Evolutionary conservation across 2,888 invertebrate species (phyloP).

Genomic region (Eristalis tenax): DNA sequence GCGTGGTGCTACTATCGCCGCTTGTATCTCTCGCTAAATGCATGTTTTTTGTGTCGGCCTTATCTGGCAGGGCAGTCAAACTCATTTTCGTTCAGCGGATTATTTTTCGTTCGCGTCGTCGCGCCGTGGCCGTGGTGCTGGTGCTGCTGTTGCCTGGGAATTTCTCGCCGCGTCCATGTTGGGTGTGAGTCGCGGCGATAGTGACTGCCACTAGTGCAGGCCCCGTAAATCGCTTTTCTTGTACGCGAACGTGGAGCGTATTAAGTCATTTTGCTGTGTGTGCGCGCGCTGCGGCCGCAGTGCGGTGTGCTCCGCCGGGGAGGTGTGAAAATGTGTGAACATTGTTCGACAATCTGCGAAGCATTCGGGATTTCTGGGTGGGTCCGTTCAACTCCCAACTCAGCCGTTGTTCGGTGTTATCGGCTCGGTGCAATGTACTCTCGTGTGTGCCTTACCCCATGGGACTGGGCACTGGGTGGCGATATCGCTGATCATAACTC

Average conservation of each 20-base stretch:
- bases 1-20: slow-evolving; percentile 63
- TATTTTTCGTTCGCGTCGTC: slow-evolving; percentile 59
- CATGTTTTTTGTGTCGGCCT: slow-evolving; percentile 71
- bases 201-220: slow-evolving; percentile 21
- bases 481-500: slow-evolving; percentile 57
- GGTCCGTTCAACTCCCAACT: slow-evolving; percentile 58
- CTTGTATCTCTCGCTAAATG: slow-evolving; percentile 70
- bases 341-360: slow-evolving; percentile 60
- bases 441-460: slow-evolving; percentile 19
- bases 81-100: slow-evolving; percentile 70
- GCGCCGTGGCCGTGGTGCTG: not conserved
- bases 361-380: slow-evolving; percentile 65
- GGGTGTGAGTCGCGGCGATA: slow-evolving; percentile 61
- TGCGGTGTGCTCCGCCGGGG: slow-evolving; percentile 29
- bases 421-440: slow-evolving; percentile 42
- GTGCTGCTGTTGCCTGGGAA: slow-evolving; percentile 52
- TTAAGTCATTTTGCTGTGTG: slow-evolving; percentile 68
- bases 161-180: slow-evolving; percentile 57
- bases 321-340: slow-evolving; percentile 72
- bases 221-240: slow-evolving; percentile 60
- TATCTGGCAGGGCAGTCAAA: slow-evolving; percentile 69
- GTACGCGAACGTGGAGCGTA: slow-evolving; percentile 40
- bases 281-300: slow-evolving; percentile 10
- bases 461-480: not conserved
- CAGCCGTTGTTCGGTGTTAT: not conserved